phyloP scores from a whole-genome alignment of 1,140 invertebrate species.

The Drosophila athabasca region DNA sequence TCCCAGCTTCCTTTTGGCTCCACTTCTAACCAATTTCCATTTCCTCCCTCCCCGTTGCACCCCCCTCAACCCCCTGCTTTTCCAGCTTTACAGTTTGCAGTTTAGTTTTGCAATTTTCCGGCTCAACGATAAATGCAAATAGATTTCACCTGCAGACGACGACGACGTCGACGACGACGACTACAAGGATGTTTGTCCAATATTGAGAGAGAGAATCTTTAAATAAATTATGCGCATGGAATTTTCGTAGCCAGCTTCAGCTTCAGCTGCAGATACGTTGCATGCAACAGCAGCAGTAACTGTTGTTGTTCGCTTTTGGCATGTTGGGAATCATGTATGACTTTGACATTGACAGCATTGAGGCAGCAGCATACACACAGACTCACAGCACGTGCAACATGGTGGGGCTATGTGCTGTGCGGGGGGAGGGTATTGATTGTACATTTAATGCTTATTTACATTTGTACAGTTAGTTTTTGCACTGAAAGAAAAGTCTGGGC shows the following conservation, averaged over 20 bases:
- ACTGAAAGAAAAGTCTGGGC: slow-evolving; percentile 45
- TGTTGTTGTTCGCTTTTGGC: slow-evolving; percentile 61
- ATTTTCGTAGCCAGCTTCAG: slow-evolving; percentile 47
- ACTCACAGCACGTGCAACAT: slow-evolving; percentile 13
- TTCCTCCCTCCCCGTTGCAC: background rate
- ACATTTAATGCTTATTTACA: slow-evolving; percentile 75
- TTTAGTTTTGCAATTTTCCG: slow-evolving; percentile 80
- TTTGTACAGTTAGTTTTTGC: slow-evolving; percentile 58
- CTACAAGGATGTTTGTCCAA: slow-evolving; percentile 65
- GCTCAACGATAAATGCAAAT: slow-evolving; percentile 82
- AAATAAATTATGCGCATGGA: slow-evolving; percentile 78
- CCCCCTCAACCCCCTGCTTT: background rate
- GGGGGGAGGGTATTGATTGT: no score
- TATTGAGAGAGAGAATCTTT: slow-evolving; percentile 75
- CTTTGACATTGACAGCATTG: slow-evolving; percentile 75
- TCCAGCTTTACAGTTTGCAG: slow-evolving; percentile 56
- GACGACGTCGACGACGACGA: no score
- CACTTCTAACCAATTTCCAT: background rate
- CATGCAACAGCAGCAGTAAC: slow-evolving; percentile 37
- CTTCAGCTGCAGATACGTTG: slow-evolving; percentile 17
- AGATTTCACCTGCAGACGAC: slow-evolving; percentile 79
- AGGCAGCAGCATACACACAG: slow-evolving; percentile 38
- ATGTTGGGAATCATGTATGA: slow-evolving; percentile 75
- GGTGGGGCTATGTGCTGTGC: background rate
- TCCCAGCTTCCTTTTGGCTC: slow-evolving; percentile 43